Evolutionary conservation across 2,797 vertebrate genomes (phyloP), one percentile per base, ranked within the genome.

Genomic region (Uromys caudimaculatus): DNA sequence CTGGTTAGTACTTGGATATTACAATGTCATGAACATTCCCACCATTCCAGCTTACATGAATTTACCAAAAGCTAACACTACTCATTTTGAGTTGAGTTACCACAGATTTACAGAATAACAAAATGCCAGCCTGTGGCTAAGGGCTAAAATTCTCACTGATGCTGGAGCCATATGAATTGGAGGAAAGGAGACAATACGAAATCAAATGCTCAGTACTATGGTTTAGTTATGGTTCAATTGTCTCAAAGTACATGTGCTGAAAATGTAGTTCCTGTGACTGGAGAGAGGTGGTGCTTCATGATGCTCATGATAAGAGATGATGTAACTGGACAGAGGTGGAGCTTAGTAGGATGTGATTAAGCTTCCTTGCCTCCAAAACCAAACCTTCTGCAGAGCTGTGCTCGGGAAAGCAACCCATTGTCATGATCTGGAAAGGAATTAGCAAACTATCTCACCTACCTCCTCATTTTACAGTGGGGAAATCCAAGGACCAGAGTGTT

Each of bases 61-160:
- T 79, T 91, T 71, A 5, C 23, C 6, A n/a, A 54, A n/a, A 87
- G 38, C 27, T 44, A 38, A 58, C 2, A 16, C 41, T 88, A 1
- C 52, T 87, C 50, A 64, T 82, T 97, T 56, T 23, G 29, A 81
- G 38, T 7, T 62, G 58, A 85, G 27, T 71, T 71, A 50, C 47
- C 91, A 64, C 5, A 47, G 35, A 13, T 78, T 93, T 96, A 50
- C 21, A 44, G 32, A n/a, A 85, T 77, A 86, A 92, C 79, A 56
- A 85, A 81, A 50, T 67, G 38, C n/a, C 47, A 16, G 69, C 13
- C n/a, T 88, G 35, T 77, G 35, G 41, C 19, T 14, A 41, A 60
- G 24, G 62, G 13, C 27, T 95, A 75, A 81, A 54, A 32, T 14
- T 38, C 38, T 87, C 56, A n/a, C 17, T 56, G 82, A 58, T 75